Evolutionary conservation across 1,140 invertebrate species (phyloP).

Genomic region (Sitodiplosis mosellana): DNA sequence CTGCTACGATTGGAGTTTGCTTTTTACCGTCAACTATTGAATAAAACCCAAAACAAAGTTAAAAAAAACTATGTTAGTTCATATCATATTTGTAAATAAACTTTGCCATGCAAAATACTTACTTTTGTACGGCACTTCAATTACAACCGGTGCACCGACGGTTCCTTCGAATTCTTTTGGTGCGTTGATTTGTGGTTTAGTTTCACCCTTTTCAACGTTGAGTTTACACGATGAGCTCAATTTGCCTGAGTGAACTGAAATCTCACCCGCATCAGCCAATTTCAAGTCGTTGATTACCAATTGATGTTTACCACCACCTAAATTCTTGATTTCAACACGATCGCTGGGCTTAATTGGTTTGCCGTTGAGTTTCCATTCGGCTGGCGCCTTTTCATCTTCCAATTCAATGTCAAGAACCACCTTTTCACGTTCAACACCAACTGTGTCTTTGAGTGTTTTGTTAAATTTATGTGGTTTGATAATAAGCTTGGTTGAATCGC

Average conservation of each 20-base stretch:
- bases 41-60: constrained; percentile 38
- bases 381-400: constrained; percentile 82
- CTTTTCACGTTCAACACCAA: constrained; percentile 75
- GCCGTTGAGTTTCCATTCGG: constrained; percentile 86
- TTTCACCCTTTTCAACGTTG: constrained; percentile 68
- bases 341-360: constrained; percentile 49
- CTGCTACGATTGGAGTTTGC: constrained; percentile 70
- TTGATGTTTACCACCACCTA: constrained; percentile 81
- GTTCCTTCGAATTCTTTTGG: constrained; percentile 69
- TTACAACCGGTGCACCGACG: constrained; percentile 53
- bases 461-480: constrained; percentile 75
- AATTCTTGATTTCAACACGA: constrained; percentile 70
- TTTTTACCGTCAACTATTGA: constrained; percentile 63
- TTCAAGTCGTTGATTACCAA: constrained; percentile 69
- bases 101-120: constrained; percentile 36
- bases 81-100: constrained; percentile 14
- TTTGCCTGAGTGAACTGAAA: constrained; percentile 65
- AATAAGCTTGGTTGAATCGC: constrained; percentile 84
- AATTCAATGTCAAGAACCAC: constrained; percentile 80
- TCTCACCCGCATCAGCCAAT: constrained; percentile 67
- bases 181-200: constrained; percentile 59
- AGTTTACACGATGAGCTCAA: constrained; percentile 62
- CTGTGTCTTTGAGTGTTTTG: constrained; percentile 88
- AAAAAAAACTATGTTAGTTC: neutral
- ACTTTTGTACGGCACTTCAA: constrained; percentile 87